Evolutionary conservation across 2,113 vertebrate species (phyloP).

Genomic region (Eulemur macaco): DNA sequence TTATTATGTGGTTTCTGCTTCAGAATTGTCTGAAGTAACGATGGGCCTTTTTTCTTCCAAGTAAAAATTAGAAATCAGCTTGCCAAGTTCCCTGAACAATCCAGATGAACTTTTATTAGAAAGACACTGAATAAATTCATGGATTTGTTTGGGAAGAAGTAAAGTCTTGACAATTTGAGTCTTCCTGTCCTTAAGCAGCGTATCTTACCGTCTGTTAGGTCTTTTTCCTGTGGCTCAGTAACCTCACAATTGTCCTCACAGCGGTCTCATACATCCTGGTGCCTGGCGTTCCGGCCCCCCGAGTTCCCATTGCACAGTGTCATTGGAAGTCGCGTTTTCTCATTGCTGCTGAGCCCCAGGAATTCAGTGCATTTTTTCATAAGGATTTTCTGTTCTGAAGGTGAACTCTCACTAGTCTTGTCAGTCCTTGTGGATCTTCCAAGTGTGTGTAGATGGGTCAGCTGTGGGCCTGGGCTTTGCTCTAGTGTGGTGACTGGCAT

Average conservation of each 20-base stretch:
- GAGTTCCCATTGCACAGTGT: not conserved
- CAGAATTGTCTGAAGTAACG: not conserved
- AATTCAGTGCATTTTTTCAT: not conserved
- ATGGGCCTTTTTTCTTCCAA: not conserved
- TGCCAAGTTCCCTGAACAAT: not conserved
- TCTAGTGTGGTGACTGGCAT: not conserved
- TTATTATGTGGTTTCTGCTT: not conserved
- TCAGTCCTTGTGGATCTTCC: not conserved
- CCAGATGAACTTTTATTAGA: not conserved
- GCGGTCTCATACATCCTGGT: not conserved
- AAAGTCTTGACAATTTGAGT: not conserved
- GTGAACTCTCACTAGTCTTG: not conserved
- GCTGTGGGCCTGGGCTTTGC: not conserved
- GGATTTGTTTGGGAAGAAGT: not conserved
- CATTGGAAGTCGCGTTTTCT: not conserved
- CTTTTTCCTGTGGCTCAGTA: not conserved
- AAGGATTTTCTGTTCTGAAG: not conserved
- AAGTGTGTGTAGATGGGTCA: not conserved
- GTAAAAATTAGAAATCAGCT: not conserved
- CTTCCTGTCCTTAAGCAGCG: not conserved
- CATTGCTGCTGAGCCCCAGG: not conserved
- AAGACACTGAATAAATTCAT: not conserved
- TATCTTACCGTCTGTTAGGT: too few relatives aligned
- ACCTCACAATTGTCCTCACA: rapidly evolving
- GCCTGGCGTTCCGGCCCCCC: not conserved